Conservation (phyloP, 1,140 invertebrate genomes). For the Ooceraea biroi region DNA sequence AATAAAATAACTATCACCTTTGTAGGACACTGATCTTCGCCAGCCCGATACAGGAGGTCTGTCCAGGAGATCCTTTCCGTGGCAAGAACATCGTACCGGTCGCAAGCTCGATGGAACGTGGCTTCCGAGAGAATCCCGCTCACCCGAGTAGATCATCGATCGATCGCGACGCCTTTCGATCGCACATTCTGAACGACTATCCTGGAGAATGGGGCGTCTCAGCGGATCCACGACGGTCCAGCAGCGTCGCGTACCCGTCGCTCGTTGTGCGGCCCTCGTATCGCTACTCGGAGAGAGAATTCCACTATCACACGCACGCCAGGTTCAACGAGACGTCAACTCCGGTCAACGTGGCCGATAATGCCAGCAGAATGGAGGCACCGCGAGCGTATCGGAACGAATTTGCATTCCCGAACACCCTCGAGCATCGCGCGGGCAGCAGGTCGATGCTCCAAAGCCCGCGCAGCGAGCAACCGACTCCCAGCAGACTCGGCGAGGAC, state of each 20-base stretch:
- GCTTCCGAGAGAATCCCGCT: slow-evolving; percentile 86
- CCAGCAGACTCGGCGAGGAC: background rate
- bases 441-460: background rate
- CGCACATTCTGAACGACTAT: slow-evolving; percentile 6
- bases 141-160: slow-evolving; percentile 86
- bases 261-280: background rate
- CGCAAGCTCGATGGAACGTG: slow-evolving; percentile 83
- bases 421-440: background rate
- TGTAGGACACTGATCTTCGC: slow-evolving; percentile 87
- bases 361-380: background rate
- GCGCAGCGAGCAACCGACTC: background rate
- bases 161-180: slow-evolving; percentile 47
- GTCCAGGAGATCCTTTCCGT: slow-evolving; percentile 88
- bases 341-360: too few species aligned
- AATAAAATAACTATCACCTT: slow-evolving; percentile 26
- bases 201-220: background rate
- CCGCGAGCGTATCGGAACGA: slow-evolving; percentile 39
- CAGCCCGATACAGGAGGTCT: slow-evolving; percentile 88
- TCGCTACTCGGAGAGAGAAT: slow-evolving; percentile 9
- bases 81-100: slow-evolving; percentile 85
- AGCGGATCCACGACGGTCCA: background rate
- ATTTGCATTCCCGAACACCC: background rate
- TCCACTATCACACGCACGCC: background rate
- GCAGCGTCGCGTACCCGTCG: background rate
- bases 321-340: background rate